Conservation (phyloP, 1,140 invertebrate genomes). For the Diabrotica undecimpunctata region DNA sequence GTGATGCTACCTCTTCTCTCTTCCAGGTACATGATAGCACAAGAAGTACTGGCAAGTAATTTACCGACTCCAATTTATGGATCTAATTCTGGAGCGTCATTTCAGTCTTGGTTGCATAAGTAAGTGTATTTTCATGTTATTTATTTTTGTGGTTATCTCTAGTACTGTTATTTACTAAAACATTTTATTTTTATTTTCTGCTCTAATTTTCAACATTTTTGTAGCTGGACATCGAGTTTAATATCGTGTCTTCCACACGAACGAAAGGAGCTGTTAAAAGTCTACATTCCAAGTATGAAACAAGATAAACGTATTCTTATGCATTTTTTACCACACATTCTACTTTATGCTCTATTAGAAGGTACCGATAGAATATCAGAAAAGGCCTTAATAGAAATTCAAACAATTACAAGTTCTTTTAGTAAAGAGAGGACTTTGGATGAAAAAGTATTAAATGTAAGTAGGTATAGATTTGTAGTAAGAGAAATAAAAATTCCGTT, state of each 20-base stretch:
- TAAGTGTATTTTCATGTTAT: conserved; percentile 44
- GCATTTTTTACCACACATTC: conserved; percentile 68
- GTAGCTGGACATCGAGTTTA: conserved; percentile 59
- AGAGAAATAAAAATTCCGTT: no score
- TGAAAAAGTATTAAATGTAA: conserved; percentile 27
- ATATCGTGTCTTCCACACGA: conserved; percentile 56
- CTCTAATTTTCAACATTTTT: conserved; percentile 22
- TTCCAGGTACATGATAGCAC: conserved; percentile 57
- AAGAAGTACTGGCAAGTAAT: conserved; percentile 31
- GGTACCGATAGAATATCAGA: conserved; percentile 39
- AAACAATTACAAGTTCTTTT: conserved; percentile 50
- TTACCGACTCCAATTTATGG: conserved; percentile 58
- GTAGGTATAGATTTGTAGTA: not conserved
- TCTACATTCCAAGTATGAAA: conserved; percentile 66
- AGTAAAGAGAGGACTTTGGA: conserved; percentile 21
- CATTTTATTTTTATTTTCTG: no score
- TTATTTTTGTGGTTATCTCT: not conserved
- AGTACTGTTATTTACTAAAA: not conserved
- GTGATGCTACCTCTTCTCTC: conserved; percentile 68
- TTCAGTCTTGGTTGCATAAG: conserved; percentile 71
- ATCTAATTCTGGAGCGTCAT: conserved; percentile 59
- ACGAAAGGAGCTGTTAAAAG: conserved; percentile 56
- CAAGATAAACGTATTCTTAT: conserved; percentile 64
- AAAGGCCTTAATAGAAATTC: conserved; percentile 55
- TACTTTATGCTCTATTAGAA: conserved; percentile 60